Evolutionary conservation across 1,140 invertebrate genomes (phyloP), one percentile per base, ranked within the genome.

Genomic region (Drosophila erecta): DNA sequence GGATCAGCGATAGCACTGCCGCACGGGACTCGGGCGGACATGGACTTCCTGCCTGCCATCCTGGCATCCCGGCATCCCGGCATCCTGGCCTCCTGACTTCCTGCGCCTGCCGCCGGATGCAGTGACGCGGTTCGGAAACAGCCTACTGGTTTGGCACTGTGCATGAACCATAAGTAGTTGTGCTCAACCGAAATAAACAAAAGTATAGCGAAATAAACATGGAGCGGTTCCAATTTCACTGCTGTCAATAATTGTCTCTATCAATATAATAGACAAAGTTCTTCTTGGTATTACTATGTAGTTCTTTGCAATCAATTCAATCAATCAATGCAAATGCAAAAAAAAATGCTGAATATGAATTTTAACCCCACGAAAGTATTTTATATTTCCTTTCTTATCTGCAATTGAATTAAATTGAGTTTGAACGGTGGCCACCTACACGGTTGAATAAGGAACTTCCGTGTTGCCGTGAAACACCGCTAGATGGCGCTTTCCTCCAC

Each of bases 1-100:
- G 71, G 51, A 75, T 75, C 71, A 75, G 54, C 38, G 72, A 75
- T 75, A 75, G 27, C 66, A 20, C 40, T 22, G 4, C 22, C 2
- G 4, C 8, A 8, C 30, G 15, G 37, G 40, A 46, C 57, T 65
- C 33, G 41, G 37, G 41, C 58, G 66, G 65, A 49, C 64, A 24
- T 47, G 66, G 46, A 70, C 66, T 70, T 70, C 64, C 64, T 66
- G 49, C 27, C 62, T 33, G 33, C 22, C 40, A 33, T 27, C 59
- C 35, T n/a, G 24, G 15, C 35, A 40, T 14, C 22, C 22, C 22
- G 22, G 20, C 40, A 30, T 24, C 58, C 35, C 11, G 24, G 15
- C 35, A 40, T n/a, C n/a, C n/a, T n/a, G n/a, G 17, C 17, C 17
- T 14, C 44, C 33, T 17, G 33, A 20, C 62, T 40, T 61, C 37